Evolutionary conservation across 2,888 invertebrate species (phyloP).

Genomic region (Endomychus coccineus): DNA sequence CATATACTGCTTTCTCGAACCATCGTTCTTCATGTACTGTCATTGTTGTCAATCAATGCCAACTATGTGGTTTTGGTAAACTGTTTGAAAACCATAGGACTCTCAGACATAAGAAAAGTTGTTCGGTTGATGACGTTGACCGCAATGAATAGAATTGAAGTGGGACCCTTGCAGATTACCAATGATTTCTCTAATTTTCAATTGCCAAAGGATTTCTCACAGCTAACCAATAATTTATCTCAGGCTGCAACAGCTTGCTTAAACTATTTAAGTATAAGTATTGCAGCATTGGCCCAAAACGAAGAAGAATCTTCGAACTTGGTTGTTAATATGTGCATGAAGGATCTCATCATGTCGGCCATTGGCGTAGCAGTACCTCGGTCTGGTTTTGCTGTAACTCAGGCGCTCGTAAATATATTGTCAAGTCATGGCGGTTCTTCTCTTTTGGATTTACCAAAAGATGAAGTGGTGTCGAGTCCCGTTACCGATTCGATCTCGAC

Average conservation of each 20-base stretch:
- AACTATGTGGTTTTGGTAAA: conserved; percentile 35
- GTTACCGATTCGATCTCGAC: conserved; percentile 25
- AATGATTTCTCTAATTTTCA: conserved; percentile 28
- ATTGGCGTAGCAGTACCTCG: conserved; percentile 35
- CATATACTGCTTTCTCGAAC: conserved; percentile 50
- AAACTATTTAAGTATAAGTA: conserved; percentile 38
- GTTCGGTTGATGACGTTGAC: conserved; percentile 54
- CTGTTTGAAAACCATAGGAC: conserved; percentile 39
- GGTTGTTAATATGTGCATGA: conserved; percentile 52
- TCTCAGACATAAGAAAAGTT: conserved; percentile 52
- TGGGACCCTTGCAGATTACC: conserved; percentile 30
- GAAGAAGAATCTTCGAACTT: conserved; percentile 49
- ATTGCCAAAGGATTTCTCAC: conserved; percentile 32
- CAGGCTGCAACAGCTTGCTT: conserved; percentile 37
- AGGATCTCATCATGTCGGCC: conserved; percentile 45
- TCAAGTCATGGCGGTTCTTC: conserved; percentile 44
- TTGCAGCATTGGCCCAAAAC: conserved; percentile 50
- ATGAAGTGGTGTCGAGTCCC: conserved; percentile 28
- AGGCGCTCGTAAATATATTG: conserved; percentile 52
- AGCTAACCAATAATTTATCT: conserved; percentile 33
- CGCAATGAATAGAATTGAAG: conserved; percentile 49
- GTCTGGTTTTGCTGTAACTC: conserved; percentile 50
- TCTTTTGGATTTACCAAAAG: conserved; percentile 37
- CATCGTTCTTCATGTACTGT: conserved; percentile 50
- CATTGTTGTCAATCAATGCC: conserved; percentile 38